Evolutionary conservation across 2,888 invertebrate genomes (phyloP), one percentile per base, ranked within the genome.

Genomic region (Sphaeridia pumilis): DNA sequence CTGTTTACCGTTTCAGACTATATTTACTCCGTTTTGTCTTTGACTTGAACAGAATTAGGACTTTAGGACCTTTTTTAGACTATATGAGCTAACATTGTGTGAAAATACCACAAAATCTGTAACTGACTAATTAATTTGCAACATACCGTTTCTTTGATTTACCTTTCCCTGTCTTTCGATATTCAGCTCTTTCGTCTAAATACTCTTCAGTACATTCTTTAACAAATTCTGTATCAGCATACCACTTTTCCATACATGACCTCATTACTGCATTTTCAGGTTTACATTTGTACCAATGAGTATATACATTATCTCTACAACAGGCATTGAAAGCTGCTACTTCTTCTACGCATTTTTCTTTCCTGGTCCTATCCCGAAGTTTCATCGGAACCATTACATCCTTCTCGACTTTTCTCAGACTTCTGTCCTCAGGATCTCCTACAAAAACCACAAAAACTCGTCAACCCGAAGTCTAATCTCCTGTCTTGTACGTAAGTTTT

Each of bases 361-460:
- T 68, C 69, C 81, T 84, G 1, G 90, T 84, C 65, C 80, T 81
- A 24, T 87, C 86, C 61, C 93, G 77, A 76, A 95, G 83, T 66
- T 84, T 79, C 71, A 90, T 86, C 0, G 93, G 87, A 68, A 97
- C 84, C 60, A 93, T 69, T 20, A 95, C 82, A 68, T 93, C 88
- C 21, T 72, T 72, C 72, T 97, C 97, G 2, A 94, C 87, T 75
- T 81, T 87, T 64, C 95, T 76, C 48, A 97, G 71, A n/a, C 74
- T 74, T 67, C 69, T 77, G 70, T 94, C 93, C 62, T 85, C 74
- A 1, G 92, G 92, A 73, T 93, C 87, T 56, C 89, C 89, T 87
- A 49, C 12, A 36, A 35, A 28, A 43, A 31, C 14, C 7, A 31
- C 10, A 31, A 31, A 31, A 7, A n/a, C n/a, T n/a, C n/a, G n/a